Conservation (phyloP, 2,797 vertebrate species). For the Acanthurus leucopareius region DNA sequence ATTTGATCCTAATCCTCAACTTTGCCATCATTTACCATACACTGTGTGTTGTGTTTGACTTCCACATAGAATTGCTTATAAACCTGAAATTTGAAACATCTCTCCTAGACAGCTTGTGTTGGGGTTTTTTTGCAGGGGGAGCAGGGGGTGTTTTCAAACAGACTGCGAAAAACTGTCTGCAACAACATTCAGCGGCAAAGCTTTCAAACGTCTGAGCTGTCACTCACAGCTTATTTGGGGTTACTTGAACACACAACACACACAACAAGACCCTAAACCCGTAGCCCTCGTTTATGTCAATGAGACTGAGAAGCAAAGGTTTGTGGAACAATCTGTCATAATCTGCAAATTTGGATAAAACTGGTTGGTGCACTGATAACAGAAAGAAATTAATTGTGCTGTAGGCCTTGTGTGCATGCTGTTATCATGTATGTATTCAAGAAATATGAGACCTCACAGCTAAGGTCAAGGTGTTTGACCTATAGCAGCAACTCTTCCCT, state of each 20-base stretch:
- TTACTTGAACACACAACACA: background rate
- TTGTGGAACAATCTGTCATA: background rate
- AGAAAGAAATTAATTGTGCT: background rate
- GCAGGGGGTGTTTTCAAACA: constrained; percentile 55
- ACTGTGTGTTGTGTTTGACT: constrained; percentile 9
- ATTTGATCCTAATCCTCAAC: background rate
- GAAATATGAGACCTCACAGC: background rate
- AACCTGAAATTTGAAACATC: constrained; percentile 49
- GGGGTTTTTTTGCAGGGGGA: constrained; percentile 37
- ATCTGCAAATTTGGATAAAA: background rate
- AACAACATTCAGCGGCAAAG: constrained; percentile 26
- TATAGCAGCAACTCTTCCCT: constrained; percentile 16
- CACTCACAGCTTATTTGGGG: constrained; percentile 16
- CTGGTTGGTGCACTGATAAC: background rate
- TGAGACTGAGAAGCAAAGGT: background rate
- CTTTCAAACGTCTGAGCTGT: constrained; percentile 13
- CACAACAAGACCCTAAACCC: too few relatives aligned
- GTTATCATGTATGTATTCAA: background rate
- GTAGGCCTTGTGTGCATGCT: background rate
- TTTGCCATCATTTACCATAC: background rate
- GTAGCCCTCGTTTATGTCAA: background rate
- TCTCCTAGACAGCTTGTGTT: constrained; percentile 17
- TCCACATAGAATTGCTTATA: constrained; percentile 36
- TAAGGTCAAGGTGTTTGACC: constrained; percentile 51
- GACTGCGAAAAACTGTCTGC: constrained; percentile 32